phyloP scores from a whole-genome alignment of 2,113 vertebrate genomes.

The Stictonetta naevosa region DNA sequence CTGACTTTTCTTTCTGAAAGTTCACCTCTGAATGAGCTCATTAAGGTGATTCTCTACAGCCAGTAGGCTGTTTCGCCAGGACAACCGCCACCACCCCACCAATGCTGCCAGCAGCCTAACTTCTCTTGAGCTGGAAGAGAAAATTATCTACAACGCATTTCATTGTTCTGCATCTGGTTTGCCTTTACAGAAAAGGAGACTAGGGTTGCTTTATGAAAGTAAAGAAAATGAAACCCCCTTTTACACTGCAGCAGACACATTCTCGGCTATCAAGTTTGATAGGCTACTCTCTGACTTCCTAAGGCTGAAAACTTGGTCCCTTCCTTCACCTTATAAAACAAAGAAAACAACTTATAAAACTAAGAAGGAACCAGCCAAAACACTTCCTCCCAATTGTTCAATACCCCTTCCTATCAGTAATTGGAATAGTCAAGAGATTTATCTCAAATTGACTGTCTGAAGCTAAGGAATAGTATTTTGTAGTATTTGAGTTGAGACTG shows the following conservation, averaged over 20 bases:
- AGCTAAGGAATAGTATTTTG: neutral
- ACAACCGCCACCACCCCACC: neutral
- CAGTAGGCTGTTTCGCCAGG: neutral
- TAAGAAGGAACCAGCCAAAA: neutral
- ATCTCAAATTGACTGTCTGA: neutral
- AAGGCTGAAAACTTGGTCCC: neutral
- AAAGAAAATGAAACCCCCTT: neutral
- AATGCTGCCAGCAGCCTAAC: rapidly evolving
- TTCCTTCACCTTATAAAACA: neutral
- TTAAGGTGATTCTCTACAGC: neutral
- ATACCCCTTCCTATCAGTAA: neutral
- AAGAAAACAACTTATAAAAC: neutral
- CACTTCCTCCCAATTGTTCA: neutral
- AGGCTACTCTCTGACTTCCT: neutral
- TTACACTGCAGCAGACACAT: neutral
- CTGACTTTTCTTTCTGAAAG: neutral
- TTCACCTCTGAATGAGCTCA: neutral
- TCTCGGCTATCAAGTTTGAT: neutral
- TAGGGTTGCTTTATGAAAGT: neutral
- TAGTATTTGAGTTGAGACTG: neutral
- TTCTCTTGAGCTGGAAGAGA: neutral
- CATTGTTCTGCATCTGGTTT: neutral
- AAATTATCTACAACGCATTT: neutral
- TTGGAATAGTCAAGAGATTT: neutral
- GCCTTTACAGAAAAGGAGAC: neutral